Conservation (phyloP, 2,113 vertebrate genomes). For the Lepus europaeus region DNA sequence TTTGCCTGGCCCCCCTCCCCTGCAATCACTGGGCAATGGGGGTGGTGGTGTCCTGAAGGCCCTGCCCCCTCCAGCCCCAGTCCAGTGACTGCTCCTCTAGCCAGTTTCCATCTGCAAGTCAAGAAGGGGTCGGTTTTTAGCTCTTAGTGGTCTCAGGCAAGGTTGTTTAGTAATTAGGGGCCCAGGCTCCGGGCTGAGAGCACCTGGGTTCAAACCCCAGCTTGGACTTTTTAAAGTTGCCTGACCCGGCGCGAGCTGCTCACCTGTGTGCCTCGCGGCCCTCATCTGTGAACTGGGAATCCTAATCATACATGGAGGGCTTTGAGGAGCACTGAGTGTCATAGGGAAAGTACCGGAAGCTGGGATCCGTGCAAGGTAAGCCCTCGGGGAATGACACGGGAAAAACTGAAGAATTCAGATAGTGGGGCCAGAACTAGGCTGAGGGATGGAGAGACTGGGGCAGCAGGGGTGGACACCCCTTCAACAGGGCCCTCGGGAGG, state of each 20-base stretch:
- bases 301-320: accelerated
- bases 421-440: too few species aligned
- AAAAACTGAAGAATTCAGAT: not conserved
- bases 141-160: not conserved
- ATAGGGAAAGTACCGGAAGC: not conserved
- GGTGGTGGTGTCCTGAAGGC: accelerated
- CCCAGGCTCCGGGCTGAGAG: not conserved
- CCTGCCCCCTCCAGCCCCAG: not conserved
- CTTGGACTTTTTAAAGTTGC: not conserved
- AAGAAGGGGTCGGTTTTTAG: not conserved
- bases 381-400: not conserved
- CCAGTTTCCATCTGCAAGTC: not conserved
- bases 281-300: not conserved
- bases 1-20: too few species aligned
- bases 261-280: not conserved
- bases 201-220: not conserved
- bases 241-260: not conserved
- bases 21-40: too few species aligned
- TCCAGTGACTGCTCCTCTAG: not conserved
- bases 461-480: too few species aligned
- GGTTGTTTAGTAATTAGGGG: not conserved
- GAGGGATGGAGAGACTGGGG: too few species aligned
- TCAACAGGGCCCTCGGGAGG: not conserved
- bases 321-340: too few species aligned
- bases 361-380: not conserved